A percentile compares a stretch with the other conserved stretches of the same genome.
phyloP scores from a whole-genome alignment of 2,113 vertebrate genomes.

The Cygnus buccinator region DNA sequence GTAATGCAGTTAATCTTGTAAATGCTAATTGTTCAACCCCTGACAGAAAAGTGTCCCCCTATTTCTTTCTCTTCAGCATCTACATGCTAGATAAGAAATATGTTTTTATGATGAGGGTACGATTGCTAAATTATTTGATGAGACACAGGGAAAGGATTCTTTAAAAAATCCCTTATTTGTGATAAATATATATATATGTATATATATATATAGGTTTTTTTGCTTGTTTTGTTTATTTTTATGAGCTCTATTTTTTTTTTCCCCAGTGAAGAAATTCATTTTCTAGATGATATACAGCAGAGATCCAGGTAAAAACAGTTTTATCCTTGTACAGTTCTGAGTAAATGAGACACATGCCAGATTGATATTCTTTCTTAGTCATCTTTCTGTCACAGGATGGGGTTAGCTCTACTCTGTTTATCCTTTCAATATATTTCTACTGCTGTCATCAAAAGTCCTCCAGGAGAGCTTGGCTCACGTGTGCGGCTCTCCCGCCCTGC shows the following conservation, averaged over 20 bases:
- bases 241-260: background rate
- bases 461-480: background rate
- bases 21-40: background rate
- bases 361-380: background rate
- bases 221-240: background rate
- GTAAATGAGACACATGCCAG: background rate
- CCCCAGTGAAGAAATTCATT: background rate
- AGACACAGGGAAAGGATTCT: background rate
- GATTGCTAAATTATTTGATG: background rate
- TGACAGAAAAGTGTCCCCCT: background rate
- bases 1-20: background rate
- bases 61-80: background rate
- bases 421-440: background rate
- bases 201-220: background rate
- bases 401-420: background rate
- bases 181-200: too few species aligned
- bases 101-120: background rate
- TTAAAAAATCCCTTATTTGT: background rate
- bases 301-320: background rate
- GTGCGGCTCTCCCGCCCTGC: background rate
- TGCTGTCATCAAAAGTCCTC: background rate
- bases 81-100: background rate
- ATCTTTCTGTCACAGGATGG: background rate
- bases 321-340: background rate
- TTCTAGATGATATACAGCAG: background rate